Conservation (phyloP, 2,888 invertebrate genomes). For the Noctua janthina region DNA sequence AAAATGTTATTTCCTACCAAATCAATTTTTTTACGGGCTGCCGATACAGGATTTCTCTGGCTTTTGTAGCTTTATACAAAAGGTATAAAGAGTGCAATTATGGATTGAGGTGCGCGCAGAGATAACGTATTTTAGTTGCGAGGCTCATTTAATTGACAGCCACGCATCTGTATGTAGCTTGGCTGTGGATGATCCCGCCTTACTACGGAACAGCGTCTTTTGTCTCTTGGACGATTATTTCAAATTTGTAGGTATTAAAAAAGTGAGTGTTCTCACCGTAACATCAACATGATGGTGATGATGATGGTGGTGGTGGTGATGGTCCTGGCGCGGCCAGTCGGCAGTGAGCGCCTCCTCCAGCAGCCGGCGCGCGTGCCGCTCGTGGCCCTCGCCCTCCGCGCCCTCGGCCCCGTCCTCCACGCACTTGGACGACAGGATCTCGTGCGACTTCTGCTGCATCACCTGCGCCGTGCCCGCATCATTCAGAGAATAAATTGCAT, state of each 20-base stretch:
- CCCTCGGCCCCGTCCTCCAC: conserved; percentile 65
- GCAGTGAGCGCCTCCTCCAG: conserved; percentile 85
- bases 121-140: not conserved
- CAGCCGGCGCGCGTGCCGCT: conserved; percentile 84
- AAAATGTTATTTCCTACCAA: not conserved
- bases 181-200: not conserved
- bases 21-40: not conserved
- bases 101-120: not conserved
- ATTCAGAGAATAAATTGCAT: conserved; percentile 60
- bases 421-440: conserved; percentile 86
- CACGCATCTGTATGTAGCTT: not conserved
- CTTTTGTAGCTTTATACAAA: not conserved
- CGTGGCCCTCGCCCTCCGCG: conserved; percentile 74
- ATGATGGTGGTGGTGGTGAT: conserved; percentile 74
- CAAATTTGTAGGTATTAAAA: not conserved
- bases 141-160: not conserved
- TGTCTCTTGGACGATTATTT: not conserved
- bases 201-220: not conserved
- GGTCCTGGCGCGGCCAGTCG: conserved; percentile 81
- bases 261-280: conserved; percentile 59
- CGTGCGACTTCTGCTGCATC: conserved; percentile 89
- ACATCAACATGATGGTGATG: conserved; percentile 75
- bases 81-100: not conserved
- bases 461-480: conserved; percentile 77
- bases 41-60: not conserved